phyloP scores from a whole-genome alignment of 2,797 vertebrate species.

The Lepus townsendii region DNA sequence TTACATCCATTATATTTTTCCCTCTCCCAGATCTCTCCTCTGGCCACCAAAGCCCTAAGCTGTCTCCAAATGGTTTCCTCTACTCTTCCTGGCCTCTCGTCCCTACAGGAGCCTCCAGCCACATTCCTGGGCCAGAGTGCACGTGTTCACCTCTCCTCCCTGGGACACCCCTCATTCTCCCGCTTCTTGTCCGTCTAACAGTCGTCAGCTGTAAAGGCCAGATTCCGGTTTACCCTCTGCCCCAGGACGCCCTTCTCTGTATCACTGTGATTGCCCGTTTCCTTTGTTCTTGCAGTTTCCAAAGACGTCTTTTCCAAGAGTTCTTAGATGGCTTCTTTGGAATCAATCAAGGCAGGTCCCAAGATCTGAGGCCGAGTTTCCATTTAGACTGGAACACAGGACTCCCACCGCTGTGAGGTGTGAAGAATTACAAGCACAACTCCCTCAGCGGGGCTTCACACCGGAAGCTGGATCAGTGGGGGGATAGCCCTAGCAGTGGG shows the following conservation, averaged over 20 bases:
- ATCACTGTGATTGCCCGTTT: neutral
- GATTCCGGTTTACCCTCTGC: neutral
- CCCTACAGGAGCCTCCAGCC: neutral
- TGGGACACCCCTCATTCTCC: neutral
- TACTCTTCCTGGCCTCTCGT: neutral
- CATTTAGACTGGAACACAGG: neutral
- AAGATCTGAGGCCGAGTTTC: neutral
- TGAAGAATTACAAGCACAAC: neutral
- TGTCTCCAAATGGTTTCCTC: neutral
- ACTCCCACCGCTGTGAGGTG: neutral
- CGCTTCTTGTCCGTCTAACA: neutral
- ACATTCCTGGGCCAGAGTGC: neutral
- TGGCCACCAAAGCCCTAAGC: neutral
- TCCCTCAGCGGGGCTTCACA: neutral
- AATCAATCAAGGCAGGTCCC: neutral
- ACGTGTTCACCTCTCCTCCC: neutral
- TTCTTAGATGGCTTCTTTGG: slow-evolving; percentile 10
- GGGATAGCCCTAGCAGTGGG: neutral
- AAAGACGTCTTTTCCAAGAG: neutral
- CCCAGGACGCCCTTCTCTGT: neutral
- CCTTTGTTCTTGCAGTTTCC: neutral
- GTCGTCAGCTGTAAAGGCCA: neutral
- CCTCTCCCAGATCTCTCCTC: neutral
- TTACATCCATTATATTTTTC: neutral
- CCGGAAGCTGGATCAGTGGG: neutral